Base-by-base conservation (phyloP, 2,888 invertebrate genomes). In the Eristalis tenax region DNA sequence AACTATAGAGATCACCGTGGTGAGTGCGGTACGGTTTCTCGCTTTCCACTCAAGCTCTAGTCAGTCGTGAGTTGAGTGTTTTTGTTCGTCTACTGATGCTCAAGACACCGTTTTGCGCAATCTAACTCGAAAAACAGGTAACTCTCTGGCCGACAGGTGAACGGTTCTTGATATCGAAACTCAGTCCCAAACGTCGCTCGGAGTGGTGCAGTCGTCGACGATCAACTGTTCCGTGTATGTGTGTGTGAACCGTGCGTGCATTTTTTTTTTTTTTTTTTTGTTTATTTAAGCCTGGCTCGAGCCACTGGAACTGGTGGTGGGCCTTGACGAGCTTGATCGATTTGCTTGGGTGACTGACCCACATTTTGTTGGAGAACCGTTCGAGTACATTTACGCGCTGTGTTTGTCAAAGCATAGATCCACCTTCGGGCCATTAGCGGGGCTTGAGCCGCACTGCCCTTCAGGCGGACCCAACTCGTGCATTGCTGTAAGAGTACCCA, bases 61-160 rank as follows among this genome's bases (percentile, higher is more conserved):
- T 84, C 83, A 63, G 38, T 4, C 13, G 35, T 26, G 38, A 50
- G 13, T 40, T 65, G 73, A 81, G 85, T 77, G 64, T 0, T 63
- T 69, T 32, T 65, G 22, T 13, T 64, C 13, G 32, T 32, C 4
- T 43, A 13, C n/a, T 35, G 18, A 4, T 18, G n/a, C 56, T 22
- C 71, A 59, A 69, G 63, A 23, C 18, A 43, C 18, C 13, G 32
- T 32, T 77, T 68, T 64, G 10, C 63, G 40, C 50, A 43, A 65
- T n/a, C 28, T 13, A 66, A 68, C 81, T 75, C 68, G 77, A 32
- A 43, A 65, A 77, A 74, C 82, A 82, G 82, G 86, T 86, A 86
- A 50, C 50, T 50, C 50, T 50, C 63, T 61, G 57, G 69, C 64
- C 61, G 68, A 23, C 74, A 86, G 82, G 74, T 79, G 64, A 66